phyloP scores from a whole-genome alignment of 1,140 invertebrate species.

The Anthonomus grandis region DNA sequence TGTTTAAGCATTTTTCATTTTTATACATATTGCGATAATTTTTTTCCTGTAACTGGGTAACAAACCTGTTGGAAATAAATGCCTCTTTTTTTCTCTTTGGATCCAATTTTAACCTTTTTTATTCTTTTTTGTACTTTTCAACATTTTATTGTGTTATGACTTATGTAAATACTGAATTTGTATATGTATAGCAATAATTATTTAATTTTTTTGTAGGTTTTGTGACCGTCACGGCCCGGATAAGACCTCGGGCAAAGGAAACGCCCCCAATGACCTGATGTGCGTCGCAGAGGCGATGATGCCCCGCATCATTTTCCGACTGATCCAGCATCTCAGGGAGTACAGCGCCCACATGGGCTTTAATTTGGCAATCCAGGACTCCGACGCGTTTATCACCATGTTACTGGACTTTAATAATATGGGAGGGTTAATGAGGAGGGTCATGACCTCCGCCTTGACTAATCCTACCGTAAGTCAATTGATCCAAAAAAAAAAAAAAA shows the following conservation, averaged over 20 bases:
- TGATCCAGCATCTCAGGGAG: slow-evolving; percentile 87
- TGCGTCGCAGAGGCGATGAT: slow-evolving; percentile 90
- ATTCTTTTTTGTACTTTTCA: too few relatives aligned
- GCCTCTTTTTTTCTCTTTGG: too few relatives aligned
- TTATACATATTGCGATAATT: too few relatives aligned
- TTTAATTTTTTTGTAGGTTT: slow-evolving; percentile 64
- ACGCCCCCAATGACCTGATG: slow-evolving; percentile 79
- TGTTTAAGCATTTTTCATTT: too few relatives aligned
- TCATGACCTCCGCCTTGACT: slow-evolving; percentile 86
- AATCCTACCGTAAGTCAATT: slow-evolving; percentile 69
- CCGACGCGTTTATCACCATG: slow-evolving; percentile 83
- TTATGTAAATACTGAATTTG: neutral
- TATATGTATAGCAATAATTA: neutral
- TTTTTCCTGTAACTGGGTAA: too few relatives aligned
- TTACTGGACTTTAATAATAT: slow-evolving; percentile 90
- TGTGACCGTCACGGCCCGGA: slow-evolving; percentile 88
- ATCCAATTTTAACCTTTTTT: too few relatives aligned
- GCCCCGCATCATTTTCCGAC: slow-evolving; percentile 83
- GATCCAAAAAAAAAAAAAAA: neutral
- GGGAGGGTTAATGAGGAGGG: slow-evolving; percentile 89
- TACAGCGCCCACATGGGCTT: slow-evolving; percentile 59
- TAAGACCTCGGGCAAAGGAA: slow-evolving; percentile 68
- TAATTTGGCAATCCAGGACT: slow-evolving; percentile 69
- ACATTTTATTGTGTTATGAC: neutral
- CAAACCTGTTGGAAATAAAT: too few relatives aligned